Conservation (phyloP, 2,113 vertebrate genomes). For the Lagenorhynchus albirostris region DNA sequence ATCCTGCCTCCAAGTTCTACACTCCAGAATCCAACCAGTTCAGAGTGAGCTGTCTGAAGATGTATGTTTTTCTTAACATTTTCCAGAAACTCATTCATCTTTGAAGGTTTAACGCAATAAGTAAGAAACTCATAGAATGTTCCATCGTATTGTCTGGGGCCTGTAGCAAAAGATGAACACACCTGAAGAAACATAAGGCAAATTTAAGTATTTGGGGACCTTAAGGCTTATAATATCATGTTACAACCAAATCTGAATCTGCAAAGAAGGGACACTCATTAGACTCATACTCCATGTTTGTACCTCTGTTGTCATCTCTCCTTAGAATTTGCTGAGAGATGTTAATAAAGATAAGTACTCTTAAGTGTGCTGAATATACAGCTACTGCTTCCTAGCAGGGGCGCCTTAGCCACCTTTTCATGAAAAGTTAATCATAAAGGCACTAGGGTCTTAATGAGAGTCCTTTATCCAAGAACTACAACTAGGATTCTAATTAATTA, state of each 20-base stretch:
- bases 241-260: background rate
- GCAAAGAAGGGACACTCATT: background rate
- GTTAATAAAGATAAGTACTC: background rate
- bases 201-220: constrained; percentile 13
- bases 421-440: background rate
- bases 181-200: constrained; percentile 62
- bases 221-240: background rate
- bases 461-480: background rate
- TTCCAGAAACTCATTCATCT: constrained; percentile 88
- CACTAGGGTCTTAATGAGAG: background rate
- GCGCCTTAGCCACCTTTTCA: background rate
- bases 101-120: constrained; percentile 87
- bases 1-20: constrained; percentile 89
- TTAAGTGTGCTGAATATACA: background rate
- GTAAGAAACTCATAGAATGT: constrained; percentile 93
- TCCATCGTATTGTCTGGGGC: constrained; percentile 82
- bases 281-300: background rate
- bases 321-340: background rate
- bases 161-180: constrained; percentile 78
- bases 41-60: constrained; percentile 88
- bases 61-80: constrained; percentile 85
- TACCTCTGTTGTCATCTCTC: background rate
- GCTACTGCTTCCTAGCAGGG: background rate
- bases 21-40: constrained; percentile 92
- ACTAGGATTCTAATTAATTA: background rate